phyloP scores from a whole-genome alignment of 2,113 vertebrate species.

The Ptyas mucosa region DNA sequence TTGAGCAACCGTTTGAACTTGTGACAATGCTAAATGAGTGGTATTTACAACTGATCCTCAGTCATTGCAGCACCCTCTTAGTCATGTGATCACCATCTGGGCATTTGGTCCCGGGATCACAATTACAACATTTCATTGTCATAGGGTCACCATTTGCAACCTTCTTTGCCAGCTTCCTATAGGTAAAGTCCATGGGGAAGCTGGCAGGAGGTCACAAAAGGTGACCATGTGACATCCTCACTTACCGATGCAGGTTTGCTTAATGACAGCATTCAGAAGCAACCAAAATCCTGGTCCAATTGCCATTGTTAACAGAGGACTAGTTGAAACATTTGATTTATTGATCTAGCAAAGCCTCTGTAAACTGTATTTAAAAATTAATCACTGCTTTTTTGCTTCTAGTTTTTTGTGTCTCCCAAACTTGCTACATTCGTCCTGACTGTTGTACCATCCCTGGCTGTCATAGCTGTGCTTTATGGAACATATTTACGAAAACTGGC shows the following conservation, averaged over 20 bases:
- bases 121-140: neutral
- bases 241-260: neutral
- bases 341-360: neutral
- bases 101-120: neutral
- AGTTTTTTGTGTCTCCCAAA: constrained; percentile 92
- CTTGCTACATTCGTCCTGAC: constrained; percentile 88
- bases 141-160: neutral
- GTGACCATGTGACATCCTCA: neutral
- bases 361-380: neutral
- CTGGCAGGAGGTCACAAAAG: neutral
- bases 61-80: neutral
- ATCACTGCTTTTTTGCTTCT: constrained; percentile 45
- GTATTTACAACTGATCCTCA: neutral
- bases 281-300: neutral
- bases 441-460: constrained; percentile 85
- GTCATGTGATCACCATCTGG: neutral
- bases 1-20: neutral
- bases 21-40: neutral
- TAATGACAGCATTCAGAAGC: neutral
- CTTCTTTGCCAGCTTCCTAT: neutral
- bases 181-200: neutral
- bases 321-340: neutral
- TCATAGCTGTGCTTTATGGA: constrained; percentile 85
- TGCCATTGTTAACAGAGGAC: neutral
- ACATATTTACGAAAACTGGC: constrained; percentile 87